Evolutionary conservation across 1,140 invertebrate species (phyloP).

Genomic region (Dendrolimus punctatus): DNA sequence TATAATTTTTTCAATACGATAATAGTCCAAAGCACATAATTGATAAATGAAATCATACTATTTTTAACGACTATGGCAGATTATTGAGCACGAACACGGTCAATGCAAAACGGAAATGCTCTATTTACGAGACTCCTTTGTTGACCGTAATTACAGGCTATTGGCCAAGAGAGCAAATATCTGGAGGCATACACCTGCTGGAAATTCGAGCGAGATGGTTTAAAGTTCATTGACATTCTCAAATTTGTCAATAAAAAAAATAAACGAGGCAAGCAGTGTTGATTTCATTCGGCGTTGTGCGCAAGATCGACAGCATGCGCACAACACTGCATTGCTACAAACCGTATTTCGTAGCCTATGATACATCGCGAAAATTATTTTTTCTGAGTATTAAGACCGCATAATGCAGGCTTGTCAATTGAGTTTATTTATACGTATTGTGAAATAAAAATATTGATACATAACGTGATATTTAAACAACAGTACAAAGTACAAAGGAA

Average conservation of each 20-base stretch:
- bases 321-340: slow-evolving; percentile 67
- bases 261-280: slow-evolving; percentile 36
- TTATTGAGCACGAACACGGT: too few species aligned
- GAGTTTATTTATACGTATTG: slow-evolving; percentile 9
- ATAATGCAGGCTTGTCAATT: slow-evolving; percentile 28
- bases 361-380: slow-evolving; percentile 36
- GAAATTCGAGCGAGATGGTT: background rate
- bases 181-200: too few species aligned
- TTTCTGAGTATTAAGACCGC: slow-evolving; percentile 27
- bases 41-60: too few species aligned
- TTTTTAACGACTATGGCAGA: too few species aligned
- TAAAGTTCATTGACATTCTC: slow-evolving; percentile 48
- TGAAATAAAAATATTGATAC: slow-evolving; percentile 9
- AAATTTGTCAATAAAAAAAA: slow-evolving; percentile 59
- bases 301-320: slow-evolving; percentile 58
- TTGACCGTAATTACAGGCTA: slow-evolving; percentile 5
- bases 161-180: background rate
- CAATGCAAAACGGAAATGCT: too few species aligned
- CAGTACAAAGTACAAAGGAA: slow-evolving; percentile 1
- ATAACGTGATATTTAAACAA: slow-evolving; percentile 1
- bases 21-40: too few species aligned
- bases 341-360: slow-evolving; percentile 43
- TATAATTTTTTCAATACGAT: too few species aligned
- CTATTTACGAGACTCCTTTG: background rate
- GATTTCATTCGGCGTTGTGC: slow-evolving; percentile 37